Percentiles rank a stretch among this genome's conserved stretches.
Conservation (phyloP, 1,140 invertebrate genomes). For the Drosophila guanche region DNA sequence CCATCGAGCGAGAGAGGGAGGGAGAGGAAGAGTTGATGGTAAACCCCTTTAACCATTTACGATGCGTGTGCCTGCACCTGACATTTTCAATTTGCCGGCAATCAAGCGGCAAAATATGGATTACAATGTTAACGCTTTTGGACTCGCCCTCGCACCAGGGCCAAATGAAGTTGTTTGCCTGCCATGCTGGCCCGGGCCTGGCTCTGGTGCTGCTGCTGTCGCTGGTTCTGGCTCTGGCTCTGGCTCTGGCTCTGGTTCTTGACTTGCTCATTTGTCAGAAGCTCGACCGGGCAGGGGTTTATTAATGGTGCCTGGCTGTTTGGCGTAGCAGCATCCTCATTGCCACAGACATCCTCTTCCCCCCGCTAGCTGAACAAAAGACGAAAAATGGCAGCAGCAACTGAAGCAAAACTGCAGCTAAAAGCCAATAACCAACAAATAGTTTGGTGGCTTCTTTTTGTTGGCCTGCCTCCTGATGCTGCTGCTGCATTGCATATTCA, state of each 20-base stretch:
- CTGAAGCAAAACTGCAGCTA: slow-evolving; percentile 9
- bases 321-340: neutral
- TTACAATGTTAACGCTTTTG: slow-evolving; percentile 61
- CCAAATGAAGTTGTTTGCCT: slow-evolving; percentile 27
- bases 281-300: slow-evolving; percentile 16
- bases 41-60: neutral
- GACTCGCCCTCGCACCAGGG: neutral
- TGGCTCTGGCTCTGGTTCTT: neutral
- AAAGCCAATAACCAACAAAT: slow-evolving; percentile 57
- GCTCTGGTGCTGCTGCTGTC: too few species aligned
- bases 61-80: slow-evolving; percentile 56
- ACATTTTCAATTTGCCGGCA: slow-evolving; percentile 78
- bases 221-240: neutral
- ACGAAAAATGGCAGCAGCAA: slow-evolving; percentile 19
- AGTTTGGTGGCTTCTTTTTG: slow-evolving; percentile 25
- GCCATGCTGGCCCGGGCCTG: neutral
- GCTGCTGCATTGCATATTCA: slow-evolving; percentile 30
- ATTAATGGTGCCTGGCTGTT: slow-evolving; percentile 30
- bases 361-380: slow-evolving; percentile 30
- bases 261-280: slow-evolving; percentile 34
- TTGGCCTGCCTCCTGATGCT: neutral
- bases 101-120: slow-evolving; percentile 69
- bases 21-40: too few species aligned
- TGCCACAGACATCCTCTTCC: neutral
- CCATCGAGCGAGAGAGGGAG: too few species aligned